Conservation (phyloP, 1,140 invertebrate genomes). For the Vanessa tameamea region DNA sequence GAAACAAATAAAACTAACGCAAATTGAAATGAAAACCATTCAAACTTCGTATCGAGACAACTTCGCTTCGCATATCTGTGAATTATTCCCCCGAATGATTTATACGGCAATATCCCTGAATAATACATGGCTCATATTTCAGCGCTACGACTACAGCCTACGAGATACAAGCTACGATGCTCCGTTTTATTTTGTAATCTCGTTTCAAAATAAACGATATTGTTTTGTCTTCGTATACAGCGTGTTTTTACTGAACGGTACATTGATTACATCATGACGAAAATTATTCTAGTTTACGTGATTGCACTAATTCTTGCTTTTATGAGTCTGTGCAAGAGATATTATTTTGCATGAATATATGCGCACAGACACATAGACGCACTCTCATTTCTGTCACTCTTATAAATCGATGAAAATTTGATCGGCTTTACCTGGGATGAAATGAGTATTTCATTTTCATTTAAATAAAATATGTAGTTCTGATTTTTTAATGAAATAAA, state of each 20-base stretch:
- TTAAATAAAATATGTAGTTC: background rate
- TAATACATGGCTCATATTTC: slow-evolving; percentile 81
- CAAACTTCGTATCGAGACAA: slow-evolving; percentile 17
- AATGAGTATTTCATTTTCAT: no score
- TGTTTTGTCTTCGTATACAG: slow-evolving; percentile 2
- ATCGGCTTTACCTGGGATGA: no score
- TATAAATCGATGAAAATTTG: no score
- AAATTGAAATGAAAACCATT: slow-evolving; percentile 26
- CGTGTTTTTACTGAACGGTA: no score
- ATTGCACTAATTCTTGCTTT: no score
- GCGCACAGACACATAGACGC: no score
- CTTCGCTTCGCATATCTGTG: slow-evolving; percentile 45
- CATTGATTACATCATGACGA: no score
- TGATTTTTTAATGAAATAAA: no score
- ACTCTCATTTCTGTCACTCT: no score
- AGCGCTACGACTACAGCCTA: slow-evolving; percentile 36
- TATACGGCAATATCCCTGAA: slow-evolving; percentile 81
- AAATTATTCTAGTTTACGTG: no score
- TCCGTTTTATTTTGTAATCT: slow-evolving; percentile 40
- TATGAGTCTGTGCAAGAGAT: no score
- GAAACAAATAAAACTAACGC: background rate
- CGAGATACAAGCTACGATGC: slow-evolving; percentile 35
- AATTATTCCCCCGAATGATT: slow-evolving; percentile 80
- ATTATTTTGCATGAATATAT: no score
- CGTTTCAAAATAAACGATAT: slow-evolving; percentile 18